Evolutionary conservation across 2,797 vertebrate species (phyloP).

Genomic region (Esox masquinongy): DNA sequence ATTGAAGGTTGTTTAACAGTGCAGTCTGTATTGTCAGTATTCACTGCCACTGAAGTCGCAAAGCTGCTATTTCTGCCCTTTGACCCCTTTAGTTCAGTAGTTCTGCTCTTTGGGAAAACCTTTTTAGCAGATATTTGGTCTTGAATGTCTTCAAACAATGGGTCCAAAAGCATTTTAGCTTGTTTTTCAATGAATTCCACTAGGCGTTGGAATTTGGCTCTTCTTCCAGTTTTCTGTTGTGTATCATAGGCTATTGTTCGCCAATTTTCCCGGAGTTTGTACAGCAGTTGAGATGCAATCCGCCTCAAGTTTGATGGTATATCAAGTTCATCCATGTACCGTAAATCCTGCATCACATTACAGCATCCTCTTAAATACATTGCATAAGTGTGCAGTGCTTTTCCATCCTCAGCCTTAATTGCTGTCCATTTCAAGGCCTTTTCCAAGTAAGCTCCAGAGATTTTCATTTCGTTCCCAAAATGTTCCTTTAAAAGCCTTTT

Average conservation of each 20-base stretch:
- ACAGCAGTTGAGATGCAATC: not conserved
- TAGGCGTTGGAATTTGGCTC: constrained; percentile 18
- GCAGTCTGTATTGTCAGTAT: not conserved
- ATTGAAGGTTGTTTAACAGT: too few relatives aligned
- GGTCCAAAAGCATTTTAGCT: constrained; percentile 4
- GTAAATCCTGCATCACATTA: constrained; percentile 16
- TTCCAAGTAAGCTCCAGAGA: constrained; percentile 10
- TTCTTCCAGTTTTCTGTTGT: constrained; percentile 7
- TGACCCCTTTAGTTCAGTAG: too few relatives aligned
- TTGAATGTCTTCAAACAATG: not conserved
- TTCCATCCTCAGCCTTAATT: constrained; percentile 17
- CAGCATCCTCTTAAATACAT: constrained; percentile 16
- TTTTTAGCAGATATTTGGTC: not conserved
- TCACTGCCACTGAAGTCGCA: not conserved
- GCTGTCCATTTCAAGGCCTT: constrained; percentile 17
- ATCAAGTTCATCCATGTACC: constrained; percentile 16
- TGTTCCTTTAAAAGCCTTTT: constrained; percentile 10
- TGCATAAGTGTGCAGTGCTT: not conserved
- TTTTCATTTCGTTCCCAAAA: constrained; percentile 18
- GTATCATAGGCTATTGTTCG: constrained; percentile 14
- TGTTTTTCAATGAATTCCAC: constrained; percentile 16
- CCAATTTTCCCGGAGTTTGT: constrained; percentile 10
- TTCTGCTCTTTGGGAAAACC: too few relatives aligned
- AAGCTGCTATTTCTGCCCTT: not conserved
- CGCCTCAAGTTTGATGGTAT: constrained; percentile 5